Evolutionary conservation across 2,113 vertebrate genomes (phyloP), one percentile per base, ranked within the genome.

Genomic region (Plotosus lineatus): DNA sequence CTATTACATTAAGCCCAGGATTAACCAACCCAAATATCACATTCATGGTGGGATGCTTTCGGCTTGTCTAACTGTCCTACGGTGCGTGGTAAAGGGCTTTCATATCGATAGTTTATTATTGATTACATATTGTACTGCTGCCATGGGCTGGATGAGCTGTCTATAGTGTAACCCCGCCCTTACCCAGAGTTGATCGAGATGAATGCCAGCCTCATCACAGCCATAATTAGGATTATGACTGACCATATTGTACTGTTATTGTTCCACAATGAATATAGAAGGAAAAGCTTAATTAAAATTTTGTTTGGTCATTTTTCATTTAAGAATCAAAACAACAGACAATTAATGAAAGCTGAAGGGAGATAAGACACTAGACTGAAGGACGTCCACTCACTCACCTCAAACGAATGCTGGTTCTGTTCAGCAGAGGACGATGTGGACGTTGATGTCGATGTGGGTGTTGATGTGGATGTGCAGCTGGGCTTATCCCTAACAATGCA

Each of bases 401-500:
- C 96, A 28, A 97, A 94, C 0, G 93, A 87, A 48, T 94, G 92
- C 40, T 94, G 92, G 89, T 87, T 93, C 88, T 95, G 95, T 44
- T 96, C 95, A 0, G 89, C 82, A 78, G 91, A 83, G 36, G 95
- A 92, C 0, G 95, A 88, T 9, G 94, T 94, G 31, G 95, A 94
- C 55, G 90, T n/a, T n/a, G n/a, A n/a, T n/a, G n/a, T n/a, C n/a
- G n/a, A n/a, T n/a, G n/a, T n/a, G n/a, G n/a, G n/a, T n/a, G n/a
- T n/a, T n/a, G n/a, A n/a, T n/a, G n/a, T n/a, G n/a, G n/a, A n/a
- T n/a, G n/a, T n/a, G n/a, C n/a, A n/a, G n/a, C n/a, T 91, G 21
- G 94, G 94, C 14, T 91, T 91, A 80, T 94, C 96, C 84, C 97
- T 96, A 61, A 89, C n/a, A 14, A 94, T 97, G 89, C 87, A 91